phyloP scores from a whole-genome alignment of 2,113 vertebrate species.

The Dinomys branickii region DNA sequence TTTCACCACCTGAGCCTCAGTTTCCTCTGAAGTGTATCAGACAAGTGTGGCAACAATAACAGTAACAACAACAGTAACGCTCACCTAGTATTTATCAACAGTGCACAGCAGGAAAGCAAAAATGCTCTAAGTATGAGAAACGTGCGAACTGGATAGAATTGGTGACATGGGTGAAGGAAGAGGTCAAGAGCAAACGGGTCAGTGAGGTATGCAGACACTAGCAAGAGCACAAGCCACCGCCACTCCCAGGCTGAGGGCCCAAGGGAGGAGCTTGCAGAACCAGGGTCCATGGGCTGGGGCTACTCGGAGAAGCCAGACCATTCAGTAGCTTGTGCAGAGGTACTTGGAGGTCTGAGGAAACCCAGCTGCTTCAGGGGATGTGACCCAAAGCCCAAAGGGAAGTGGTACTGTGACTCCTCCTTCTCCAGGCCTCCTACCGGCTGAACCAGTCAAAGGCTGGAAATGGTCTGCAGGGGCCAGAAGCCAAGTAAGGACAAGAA shows the following conservation, averaged over 20 bases:
- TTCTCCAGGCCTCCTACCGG: not conserved
- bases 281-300: not conserved
- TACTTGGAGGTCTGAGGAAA: not conserved
- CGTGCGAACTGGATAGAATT: not conserved
- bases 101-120: not conserved
- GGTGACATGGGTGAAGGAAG: not conserved
- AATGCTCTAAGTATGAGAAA: not conserved
- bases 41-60: not conserved
- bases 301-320: not conserved
- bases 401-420: not conserved
- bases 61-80: not conserved
- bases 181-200: not conserved
- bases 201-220: not conserved
- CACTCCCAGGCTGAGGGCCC: not conserved
- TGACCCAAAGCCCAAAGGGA: not conserved
- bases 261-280: not conserved
- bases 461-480: not conserved
- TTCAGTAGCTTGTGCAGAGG: no score
- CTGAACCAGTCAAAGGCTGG: not conserved
- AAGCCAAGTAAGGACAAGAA: not conserved
- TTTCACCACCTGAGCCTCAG: not conserved
- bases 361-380: not conserved
- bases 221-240: not conserved
- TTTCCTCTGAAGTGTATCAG: not conserved
- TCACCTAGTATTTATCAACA: not conserved